Evolutionary conservation across 2,888 invertebrate genomes (phyloP).

Genomic region (Limnephilus rhombicus): DNA sequence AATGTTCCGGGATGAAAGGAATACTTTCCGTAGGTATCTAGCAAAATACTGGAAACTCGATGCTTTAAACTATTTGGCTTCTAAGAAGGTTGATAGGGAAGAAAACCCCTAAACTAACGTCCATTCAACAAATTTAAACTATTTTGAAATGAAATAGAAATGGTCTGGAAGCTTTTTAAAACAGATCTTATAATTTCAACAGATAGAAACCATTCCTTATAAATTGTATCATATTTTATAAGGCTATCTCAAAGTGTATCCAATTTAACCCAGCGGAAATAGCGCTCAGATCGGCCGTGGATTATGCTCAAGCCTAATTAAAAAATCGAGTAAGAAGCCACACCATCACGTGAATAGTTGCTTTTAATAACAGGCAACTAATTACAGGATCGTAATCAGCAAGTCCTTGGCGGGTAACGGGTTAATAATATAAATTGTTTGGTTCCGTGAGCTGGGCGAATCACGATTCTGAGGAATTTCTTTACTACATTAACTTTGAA

Average conservation of each 20-base stretch:
- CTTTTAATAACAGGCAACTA: constrained; percentile 3
- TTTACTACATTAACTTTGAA: constrained; percentile 56
- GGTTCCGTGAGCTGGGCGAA: constrained; percentile 56
- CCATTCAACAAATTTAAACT: neutral
- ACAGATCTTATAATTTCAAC: neutral
- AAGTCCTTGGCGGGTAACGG: constrained; percentile 56
- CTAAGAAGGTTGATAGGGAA: neutral
- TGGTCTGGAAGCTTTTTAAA: neutral
- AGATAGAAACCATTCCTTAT: neutral
- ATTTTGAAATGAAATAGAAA: neutral
- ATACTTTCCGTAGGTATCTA: no score
- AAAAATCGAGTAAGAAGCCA: neutral
- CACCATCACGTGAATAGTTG: neutral
- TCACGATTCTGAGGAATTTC: constrained; percentile 55
- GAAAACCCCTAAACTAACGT: neutral
- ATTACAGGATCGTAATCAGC: constrained; percentile 58
- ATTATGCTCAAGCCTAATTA: neutral
- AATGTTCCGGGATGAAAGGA: no score
- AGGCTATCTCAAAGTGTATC: neutral
- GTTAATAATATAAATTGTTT: constrained; percentile 64
- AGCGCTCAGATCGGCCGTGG: neutral
- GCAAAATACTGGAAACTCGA: neutral
- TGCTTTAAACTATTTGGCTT: neutral
- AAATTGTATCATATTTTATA: neutral
- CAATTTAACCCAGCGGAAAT: neutral